Conservation (phyloP, 2,888 invertebrate species). For the Poecilobothrus nobilitatus region DNA sequence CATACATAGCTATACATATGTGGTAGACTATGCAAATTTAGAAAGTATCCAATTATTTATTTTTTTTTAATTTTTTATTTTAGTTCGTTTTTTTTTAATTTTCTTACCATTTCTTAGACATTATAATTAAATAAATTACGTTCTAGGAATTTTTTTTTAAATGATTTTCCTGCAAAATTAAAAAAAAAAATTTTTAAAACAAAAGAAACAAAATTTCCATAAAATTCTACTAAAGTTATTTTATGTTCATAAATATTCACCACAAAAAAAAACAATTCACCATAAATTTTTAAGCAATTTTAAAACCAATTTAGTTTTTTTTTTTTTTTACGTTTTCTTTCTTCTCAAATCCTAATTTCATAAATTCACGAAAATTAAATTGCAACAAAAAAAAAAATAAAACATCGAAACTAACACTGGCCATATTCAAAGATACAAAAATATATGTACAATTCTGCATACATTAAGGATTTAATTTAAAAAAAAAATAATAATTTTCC, state of each 20-base stretch:
- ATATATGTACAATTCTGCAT: no score
- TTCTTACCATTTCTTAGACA: background rate
- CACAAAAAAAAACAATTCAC: no score
- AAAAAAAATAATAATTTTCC: background rate
- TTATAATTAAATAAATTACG: background rate
- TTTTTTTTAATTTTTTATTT: no score
- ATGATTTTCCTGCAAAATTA: background rate
- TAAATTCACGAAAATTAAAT: slow-evolving; percentile 3
- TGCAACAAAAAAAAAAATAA: background rate
- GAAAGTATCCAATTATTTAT: no score
- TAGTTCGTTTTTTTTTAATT: no score
- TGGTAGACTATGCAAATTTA: no score
- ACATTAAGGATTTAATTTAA: background rate
- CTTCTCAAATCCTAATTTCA: background rate
- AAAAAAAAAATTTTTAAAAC: background rate
- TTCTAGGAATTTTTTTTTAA: background rate
- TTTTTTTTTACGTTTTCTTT: no score
- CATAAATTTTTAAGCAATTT: background rate
- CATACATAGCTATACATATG: no score
- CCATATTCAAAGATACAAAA: background rate
- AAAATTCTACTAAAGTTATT: background rate
- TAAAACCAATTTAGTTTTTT: no score
- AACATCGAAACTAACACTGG: background rate
- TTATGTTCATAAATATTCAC: no score
- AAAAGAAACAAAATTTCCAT: background rate